Percentiles rank a stretch among this genome's conserved stretches.
Evolutionary conservation across 1,140 invertebrate species (phyloP).

Genomic region (Aphis craccivora): DNA sequence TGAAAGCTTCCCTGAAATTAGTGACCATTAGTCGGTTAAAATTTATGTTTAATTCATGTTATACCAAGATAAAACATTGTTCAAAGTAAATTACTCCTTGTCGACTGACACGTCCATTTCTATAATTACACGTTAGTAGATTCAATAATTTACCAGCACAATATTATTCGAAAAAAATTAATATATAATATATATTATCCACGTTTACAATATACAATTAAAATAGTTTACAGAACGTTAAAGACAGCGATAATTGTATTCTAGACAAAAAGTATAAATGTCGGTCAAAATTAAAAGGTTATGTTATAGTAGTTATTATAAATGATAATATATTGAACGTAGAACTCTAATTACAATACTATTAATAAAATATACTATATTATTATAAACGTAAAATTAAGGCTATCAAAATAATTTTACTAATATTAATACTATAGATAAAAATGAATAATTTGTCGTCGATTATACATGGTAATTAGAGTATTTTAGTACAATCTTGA

Average conservation of each 20-base stretch:
- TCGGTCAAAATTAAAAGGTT: not conserved
- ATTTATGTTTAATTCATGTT: conserved; percentile 29
- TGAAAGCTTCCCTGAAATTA: conserved; percentile 16
- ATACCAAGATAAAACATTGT: not conserved
- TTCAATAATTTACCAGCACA: not conserved
- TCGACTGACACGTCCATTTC: not conserved
- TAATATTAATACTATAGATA: not conserved
- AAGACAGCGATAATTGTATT: not conserved
- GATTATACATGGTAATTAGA: not conserved
- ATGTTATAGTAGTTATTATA: not conserved
- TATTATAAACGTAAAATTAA: not conserved
- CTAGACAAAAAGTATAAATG: not conserved
- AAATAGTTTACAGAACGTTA: not conserved
- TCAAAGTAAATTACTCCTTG: not conserved
- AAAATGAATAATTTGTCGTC: not conserved
- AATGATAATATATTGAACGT: no score
- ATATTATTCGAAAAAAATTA: not conserved
- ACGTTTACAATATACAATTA: not conserved
- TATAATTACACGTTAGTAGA: not conserved
- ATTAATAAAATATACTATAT: not conserved
- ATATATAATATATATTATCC: not conserved
- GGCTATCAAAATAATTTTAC: not conserved
- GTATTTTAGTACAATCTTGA: not conserved
- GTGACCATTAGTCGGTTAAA: conserved; percentile 24
- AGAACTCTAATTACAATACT: not conserved